phyloP scores from a whole-genome alignment of 2,113 vertebrate genomes.

The Notechis scutatus region DNA sequence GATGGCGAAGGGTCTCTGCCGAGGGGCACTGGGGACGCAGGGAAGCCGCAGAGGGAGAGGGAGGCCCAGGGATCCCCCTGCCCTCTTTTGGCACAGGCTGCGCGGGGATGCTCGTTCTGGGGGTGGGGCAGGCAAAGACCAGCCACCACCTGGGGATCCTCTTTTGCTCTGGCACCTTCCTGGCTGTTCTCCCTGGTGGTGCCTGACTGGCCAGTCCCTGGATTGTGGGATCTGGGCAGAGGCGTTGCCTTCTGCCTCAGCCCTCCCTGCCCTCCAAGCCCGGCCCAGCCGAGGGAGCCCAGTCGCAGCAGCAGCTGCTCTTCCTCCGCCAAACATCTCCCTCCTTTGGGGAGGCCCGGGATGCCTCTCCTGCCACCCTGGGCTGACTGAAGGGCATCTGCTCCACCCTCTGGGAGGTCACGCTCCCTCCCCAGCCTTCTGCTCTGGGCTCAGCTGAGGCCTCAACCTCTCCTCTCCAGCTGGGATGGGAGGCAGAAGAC shows the following conservation, averaged over 20 bases:
- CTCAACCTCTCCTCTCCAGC: slow-evolving; percentile 78
- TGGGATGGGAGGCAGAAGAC: slow-evolving; percentile 24
- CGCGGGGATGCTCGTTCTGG: neutral
- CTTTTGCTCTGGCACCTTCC: neutral
- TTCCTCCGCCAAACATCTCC: neutral
- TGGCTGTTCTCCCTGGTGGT: neutral
- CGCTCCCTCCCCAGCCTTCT: slow-evolving; percentile 70
- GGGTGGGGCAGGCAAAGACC: neutral
- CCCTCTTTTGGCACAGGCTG: neutral
- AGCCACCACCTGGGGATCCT: neutral
- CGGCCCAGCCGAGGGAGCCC: neutral
- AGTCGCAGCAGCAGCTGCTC: neutral
- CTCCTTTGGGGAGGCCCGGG: neutral
- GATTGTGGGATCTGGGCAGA: neutral
- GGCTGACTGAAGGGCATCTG: neutral
- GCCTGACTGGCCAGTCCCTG: too few relatives aligned
- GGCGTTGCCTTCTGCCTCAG: neutral
- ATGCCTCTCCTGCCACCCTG: neutral
- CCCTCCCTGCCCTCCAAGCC: neutral
- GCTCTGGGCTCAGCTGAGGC: slow-evolving; percentile 71
- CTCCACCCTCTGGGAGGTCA: neutral
- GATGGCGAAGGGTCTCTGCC: slow-evolving; percentile 82
- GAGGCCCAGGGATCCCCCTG: neutral
- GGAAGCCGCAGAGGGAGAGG: neutral
- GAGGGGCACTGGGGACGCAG: slow-evolving; percentile 69